Evolutionary conservation across 2,113 vertebrate genomes (phyloP).

Genomic region (Agelaius tricolor): DNA sequence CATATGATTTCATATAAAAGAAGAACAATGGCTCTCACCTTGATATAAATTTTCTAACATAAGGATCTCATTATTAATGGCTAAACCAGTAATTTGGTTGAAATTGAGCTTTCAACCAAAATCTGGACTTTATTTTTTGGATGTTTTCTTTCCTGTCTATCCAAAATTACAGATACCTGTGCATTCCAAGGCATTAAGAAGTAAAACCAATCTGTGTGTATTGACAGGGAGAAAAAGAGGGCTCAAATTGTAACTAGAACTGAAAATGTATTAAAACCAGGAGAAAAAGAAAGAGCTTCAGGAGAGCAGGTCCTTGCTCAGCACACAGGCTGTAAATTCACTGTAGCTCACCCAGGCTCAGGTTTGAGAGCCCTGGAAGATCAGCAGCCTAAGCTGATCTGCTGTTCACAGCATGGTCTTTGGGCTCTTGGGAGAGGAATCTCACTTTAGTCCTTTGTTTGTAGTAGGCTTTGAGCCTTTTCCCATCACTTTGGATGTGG

Average conservation of each 20-base stretch:
- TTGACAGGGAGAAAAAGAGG: neutral
- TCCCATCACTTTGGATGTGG: neutral
- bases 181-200: neutral
- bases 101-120: neutral
- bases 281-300: neutral
- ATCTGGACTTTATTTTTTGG: neutral
- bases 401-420: fast-evolving
- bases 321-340: fast-evolving
- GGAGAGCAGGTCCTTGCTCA: neutral
- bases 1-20: neutral
- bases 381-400: neutral
- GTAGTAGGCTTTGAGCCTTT: neutral
- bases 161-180: neutral
- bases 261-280: neutral
- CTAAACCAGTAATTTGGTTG: neutral
- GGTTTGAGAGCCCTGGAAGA: conserved; percentile 12
- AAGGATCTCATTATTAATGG: neutral
- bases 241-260: neutral
- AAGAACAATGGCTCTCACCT: neutral
- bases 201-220: neutral
- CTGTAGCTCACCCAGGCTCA: neutral
- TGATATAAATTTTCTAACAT: neutral
- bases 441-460: neutral
- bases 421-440: neutral
- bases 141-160: neutral